Percentiles rank a stretch among this genome's conserved stretches.
These are phyloP conservation scores for Lepidotrigona ventralis DNA, from an alignment of 1,140 invertebrate genomes.

Conservation along the genomic window DNA sequence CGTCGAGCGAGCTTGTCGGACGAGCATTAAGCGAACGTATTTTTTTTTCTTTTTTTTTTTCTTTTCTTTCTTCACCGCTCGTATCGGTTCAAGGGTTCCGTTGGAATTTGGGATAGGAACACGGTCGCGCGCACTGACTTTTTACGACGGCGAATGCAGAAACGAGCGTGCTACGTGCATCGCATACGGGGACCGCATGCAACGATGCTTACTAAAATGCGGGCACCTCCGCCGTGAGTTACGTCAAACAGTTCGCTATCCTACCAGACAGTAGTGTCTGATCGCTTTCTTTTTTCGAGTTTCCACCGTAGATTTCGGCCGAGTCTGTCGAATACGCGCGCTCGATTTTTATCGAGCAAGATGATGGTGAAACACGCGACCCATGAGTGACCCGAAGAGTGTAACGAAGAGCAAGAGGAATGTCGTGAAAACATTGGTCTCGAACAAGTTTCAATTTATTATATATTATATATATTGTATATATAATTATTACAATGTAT, in stretches of 20 bases:
- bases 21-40: conserved; percentile 19
- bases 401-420: too few relatives aligned
- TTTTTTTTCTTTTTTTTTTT: neutral
- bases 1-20: neutral
- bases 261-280: neutral
- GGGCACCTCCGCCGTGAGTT: conserved; percentile 33
- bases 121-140: conserved; percentile 25
- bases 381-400: too few relatives aligned
- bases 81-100: conserved; percentile 46
- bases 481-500: too few relatives aligned
- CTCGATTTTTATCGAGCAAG: neutral
- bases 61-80: conserved; percentile 1
- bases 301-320: too few relatives aligned
- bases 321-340: neutral
- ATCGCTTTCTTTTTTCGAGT: neutral
- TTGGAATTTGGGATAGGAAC: conserved; percentile 46
- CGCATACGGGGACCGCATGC: conserved; percentile 42
- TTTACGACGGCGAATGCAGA: conserved; percentile 50
- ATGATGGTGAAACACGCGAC: too few relatives aligned
- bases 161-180: conserved; percentile 44
- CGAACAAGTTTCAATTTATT: too few relatives aligned
- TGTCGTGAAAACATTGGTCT: too few relatives aligned
- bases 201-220: conserved; percentile 51
- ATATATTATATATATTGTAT: too few relatives aligned
- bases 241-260: conserved; percentile 30